Base-by-base conservation (phyloP, 2,888 invertebrate species). In the Lochmaea crataegi region DNA sequence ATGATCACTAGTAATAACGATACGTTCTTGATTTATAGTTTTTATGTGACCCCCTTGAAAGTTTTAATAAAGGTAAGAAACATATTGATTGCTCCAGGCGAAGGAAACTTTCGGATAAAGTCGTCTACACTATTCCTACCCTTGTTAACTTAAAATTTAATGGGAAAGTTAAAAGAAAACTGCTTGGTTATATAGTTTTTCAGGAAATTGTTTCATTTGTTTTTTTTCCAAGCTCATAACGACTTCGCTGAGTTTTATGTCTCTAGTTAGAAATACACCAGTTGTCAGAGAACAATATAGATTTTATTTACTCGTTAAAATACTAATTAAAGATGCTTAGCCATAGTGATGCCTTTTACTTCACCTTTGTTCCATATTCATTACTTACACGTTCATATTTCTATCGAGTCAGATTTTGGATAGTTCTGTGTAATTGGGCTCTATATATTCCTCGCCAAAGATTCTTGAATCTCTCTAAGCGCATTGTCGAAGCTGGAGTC, bases 1-100 rank as follows among this genome's bases (percentile, higher is more conserved):
- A 53, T 68, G 53, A 71, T 60, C 64, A 66, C 71, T 65, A 64
- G 67, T 68, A 66, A 57, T 58, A 71, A 67, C 75, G 67, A 71
- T 76, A 74, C 69, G 71, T 58, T 73, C 71, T 65, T 73, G 73
- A 73, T 76, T 69, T 75, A 75, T 48, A 53, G 66, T 67, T 76
- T 74, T 76, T 56, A 72, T 73, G 69, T 56, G 61, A 68, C 66
- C 65, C 68, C 53, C 60, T 65, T 45, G 26, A 38, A 70, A 73
- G 64, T 73, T 71, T 73, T 73, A 75, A 75, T 75, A 73, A 75
- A 73, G 71, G 73, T 72, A 51, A 56, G 22, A 53, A 53, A 68
- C 63, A 63, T 69, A 69, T 53, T 56, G 69, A 63, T 69, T 69
- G 38, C 48, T 22, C n/a, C 16, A 63, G 53, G 69, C 68, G 68